Evolutionary conservation across 2,113 vertebrate species (phyloP).

Genomic region (Oryzias celebensis): DNA sequence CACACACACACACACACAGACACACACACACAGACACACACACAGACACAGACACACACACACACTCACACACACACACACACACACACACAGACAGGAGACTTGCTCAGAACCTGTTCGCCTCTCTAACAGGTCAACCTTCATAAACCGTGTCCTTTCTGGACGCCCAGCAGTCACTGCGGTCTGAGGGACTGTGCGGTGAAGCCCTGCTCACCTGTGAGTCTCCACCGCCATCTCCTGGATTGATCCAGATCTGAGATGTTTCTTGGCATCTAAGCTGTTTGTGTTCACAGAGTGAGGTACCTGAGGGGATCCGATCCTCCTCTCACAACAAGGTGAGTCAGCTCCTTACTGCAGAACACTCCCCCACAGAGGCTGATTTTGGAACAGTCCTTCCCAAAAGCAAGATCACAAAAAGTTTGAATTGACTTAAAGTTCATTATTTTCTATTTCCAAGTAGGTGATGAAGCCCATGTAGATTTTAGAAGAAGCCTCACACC

Average conservation of each 20-base stretch:
- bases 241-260: background rate
- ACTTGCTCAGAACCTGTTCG: background rate
- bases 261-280: background rate
- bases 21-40: background rate
- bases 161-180: conserved; percentile 84
- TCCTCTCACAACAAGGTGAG: conserved; percentile 83
- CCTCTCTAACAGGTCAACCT: conserved; percentile 83
- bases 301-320: conserved; percentile 85
- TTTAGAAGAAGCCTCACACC: too few relatives aligned
- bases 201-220: conserved; percentile 86
- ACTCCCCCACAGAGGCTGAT: too few relatives aligned
- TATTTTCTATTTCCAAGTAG: too few relatives aligned
- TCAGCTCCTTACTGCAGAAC: background rate
- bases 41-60: background rate
- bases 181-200: conserved; percentile 87
- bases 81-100: background rate
- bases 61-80: background rate
- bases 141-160: conserved; percentile 91
- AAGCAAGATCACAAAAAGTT: too few relatives aligned
- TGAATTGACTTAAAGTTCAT: too few relatives aligned
- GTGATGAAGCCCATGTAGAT: too few relatives aligned
- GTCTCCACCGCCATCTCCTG: conserved; percentile 35
- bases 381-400: too few relatives aligned
- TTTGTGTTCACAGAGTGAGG: conserved; percentile 78
- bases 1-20: too few relatives aligned